Base-by-base conservation (phyloP, 23 tunicate genomes). In the Ciona savignyi region DNA sequence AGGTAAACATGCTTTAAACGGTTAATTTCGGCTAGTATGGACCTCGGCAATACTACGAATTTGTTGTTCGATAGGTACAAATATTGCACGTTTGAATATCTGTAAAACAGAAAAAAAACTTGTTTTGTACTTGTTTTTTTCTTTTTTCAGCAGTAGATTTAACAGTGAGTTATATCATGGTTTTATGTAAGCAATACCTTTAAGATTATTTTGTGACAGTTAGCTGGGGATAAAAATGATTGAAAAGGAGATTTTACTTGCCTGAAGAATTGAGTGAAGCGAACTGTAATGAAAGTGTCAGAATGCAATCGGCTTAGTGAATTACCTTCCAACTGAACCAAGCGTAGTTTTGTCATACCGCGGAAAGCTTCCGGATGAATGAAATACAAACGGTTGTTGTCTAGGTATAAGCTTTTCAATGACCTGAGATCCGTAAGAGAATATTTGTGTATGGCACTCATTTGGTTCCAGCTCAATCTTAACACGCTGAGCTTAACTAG, bases 271-370 rank as follows among this genome's bases (percentile, higher is more conserved):
- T 70, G 23, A 24, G 63, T 26, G 49, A 83, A 83, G 23, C 62
- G 70, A 49, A 83, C 34, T n/a, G 89, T 83, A 2, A 71, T 73
- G 35, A 83, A 83, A 22, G 63, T 70, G 72, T 83, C 89, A 0
- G 72, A 51, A 25, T 83, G 89, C 27, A 83, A 62, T 35, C 68
- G 72, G 1, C 72, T 32, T 25, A 83, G 33, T 28, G 56, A 25
- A 66, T 83, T 83, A n/a, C 89, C 89, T 29, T 83, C 89, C 56
- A 83, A 74, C 32, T 83, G 82, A 29, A 83, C 28, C 22, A 77
- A 48, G 21, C 34, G 69, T 27, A 83, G 68, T 24, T 70, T 83
- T 11, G 77, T 63, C 4, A 83, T 61, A 32, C 89, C 89, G 0
- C 75, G 35, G 11, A 83, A 61, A 31, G 89, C 82, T 31, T 75